These are phyloP conservation scores for Ophion ventricosus DNA, from an alignment of 2,888 invertebrate genomes.

Conservation along the genomic window DNA sequence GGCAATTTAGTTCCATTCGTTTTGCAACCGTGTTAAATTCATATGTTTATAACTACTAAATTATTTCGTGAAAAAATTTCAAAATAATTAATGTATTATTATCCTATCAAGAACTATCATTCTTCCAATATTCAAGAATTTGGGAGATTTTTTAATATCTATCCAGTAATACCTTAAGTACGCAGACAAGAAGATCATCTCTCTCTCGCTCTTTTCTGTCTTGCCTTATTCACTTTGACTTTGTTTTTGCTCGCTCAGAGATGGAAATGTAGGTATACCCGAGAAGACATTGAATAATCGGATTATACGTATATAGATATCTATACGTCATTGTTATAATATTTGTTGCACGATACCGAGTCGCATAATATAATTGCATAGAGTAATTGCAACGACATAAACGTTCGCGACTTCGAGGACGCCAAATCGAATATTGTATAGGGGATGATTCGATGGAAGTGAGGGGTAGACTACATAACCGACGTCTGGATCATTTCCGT, in stretches of 20 bases:
- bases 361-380: background rate
- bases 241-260: background rate
- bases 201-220: background rate
- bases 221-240: background rate
- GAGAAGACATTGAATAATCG: background rate
- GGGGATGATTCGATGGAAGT: background rate
- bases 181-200: background rate
- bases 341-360: background rate
- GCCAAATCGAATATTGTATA: conserved; percentile 36
- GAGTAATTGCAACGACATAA: background rate
- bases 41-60: no score
- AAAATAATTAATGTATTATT: no score
- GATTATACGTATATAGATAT: background rate
- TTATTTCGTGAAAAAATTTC: no score
- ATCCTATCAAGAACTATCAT: no score
- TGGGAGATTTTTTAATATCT: no score
- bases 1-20: no score
- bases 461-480: conserved; percentile 12
- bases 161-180: no score
- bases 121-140: no score
- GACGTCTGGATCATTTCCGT: conserved; percentile 62
- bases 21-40: no score
- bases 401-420: background rate
- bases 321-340: background rate
- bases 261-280: background rate